Evolutionary conservation across 2,888 invertebrate species (phyloP), one percentile per base, ranked within the genome.

Genomic region (Philhelius pedissequus): DNA sequence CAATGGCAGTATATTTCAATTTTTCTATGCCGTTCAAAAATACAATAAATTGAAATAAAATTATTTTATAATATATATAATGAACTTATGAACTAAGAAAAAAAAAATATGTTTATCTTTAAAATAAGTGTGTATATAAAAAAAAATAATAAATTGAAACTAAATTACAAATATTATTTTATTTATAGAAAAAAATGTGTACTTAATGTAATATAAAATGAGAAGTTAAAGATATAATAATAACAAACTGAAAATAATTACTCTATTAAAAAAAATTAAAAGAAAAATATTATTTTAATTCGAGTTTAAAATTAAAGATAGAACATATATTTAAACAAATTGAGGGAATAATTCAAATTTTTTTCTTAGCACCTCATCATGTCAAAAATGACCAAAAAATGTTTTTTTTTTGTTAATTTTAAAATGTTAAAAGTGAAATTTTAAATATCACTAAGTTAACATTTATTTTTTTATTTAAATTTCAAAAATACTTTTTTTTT

Each of bases 221-320:
- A 13, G 56, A 35, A 48, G 22, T 69, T 50, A 50, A 45, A 27
- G 43, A 79, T 60, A 66, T 18, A 38, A 38, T 60, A 48, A 48
- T 32, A 81, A 77, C 66, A 58, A 83, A 84, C 30, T 64, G 56
- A 83, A 84, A 84, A 84, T 66, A 84, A 80, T 84, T 84, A 80
- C 68, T 80, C 84, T 84, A 84, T 66, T 27, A 60, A 52, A 48
- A 43, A 62, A 71, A n/a, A n/a, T n/a, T 52, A 52, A 20, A 20
- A 82, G 58, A 60, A 32, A 52, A 66, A 71, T 18, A 52, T 4
- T 30, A 18, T 8, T 30, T 30, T 66, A 66, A 62, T 25, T 43
- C 27, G 6, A 18, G 5, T 13, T 66, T 20, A 9, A 40, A 15
- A 22, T 25, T 25, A 22, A 13, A 6, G 6, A 30, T 22, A 22